Conservation (phyloP, 1,140 invertebrate species). For the Bathynomus jamesi region DNA sequence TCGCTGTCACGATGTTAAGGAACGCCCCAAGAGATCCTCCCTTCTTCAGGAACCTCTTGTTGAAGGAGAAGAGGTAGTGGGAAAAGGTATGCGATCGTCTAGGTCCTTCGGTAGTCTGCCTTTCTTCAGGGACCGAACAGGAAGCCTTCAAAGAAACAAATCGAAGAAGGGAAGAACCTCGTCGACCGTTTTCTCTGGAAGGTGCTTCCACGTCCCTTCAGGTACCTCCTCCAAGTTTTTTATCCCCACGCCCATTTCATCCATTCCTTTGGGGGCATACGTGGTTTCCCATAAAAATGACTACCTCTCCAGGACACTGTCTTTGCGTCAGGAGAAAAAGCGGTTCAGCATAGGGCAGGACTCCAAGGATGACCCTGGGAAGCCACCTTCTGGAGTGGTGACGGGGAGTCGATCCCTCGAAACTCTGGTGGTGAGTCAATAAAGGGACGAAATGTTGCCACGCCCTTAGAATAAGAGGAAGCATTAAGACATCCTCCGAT, state of each 20-base stretch:
- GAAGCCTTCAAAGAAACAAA: background rate
- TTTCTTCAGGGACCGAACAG: background rate
- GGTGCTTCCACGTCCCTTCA: background rate
- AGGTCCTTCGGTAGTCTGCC: background rate
- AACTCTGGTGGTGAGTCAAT: constrained; percentile 20
- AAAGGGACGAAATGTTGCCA: too few relatives aligned
- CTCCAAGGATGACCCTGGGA: constrained; percentile 13
- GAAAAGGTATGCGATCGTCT: background rate
- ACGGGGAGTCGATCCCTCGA: constrained; percentile 19
- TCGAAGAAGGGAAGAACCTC: background rate
- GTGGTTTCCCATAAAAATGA: background rate
- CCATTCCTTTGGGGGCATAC: background rate
- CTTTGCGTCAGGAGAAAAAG: constrained; percentile 15
- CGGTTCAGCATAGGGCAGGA: constrained; percentile 9
- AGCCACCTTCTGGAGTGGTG: too few relatives aligned
- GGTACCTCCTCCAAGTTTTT: background rate
- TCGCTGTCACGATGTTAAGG: background rate
- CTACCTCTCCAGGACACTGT: background rate
- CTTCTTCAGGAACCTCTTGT: background rate
- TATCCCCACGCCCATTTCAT: background rate
- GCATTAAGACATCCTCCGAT: too few relatives aligned
- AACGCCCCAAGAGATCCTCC: background rate
- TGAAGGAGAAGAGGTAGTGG: background rate
- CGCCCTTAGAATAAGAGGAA: too few relatives aligned
- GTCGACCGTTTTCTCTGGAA: background rate